Conservation (phyloP, 2,797 vertebrate species). For the Acipenser transmontanus region DNA sequence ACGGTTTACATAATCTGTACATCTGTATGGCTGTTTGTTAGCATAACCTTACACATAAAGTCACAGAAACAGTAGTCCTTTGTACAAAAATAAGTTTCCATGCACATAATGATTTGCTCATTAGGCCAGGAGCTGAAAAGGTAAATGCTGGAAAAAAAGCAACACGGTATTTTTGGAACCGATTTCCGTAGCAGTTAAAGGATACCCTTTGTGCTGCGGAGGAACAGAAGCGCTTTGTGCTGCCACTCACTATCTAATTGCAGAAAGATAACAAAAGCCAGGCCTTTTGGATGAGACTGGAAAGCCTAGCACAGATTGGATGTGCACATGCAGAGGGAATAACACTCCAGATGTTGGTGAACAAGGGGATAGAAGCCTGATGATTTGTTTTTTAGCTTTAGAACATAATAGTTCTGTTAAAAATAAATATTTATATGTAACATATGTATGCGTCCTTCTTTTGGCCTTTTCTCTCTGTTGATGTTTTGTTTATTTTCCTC, state of each 20-base stretch:
- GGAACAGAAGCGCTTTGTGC: background rate
- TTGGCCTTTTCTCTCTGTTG: too few relatives aligned
- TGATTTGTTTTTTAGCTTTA: too few relatives aligned
- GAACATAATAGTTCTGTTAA: too few relatives aligned
- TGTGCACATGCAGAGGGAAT: background rate
- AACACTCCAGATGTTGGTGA: background rate
- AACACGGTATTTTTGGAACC: background rate
- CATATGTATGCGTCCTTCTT: too few relatives aligned
- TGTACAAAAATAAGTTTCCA: background rate
- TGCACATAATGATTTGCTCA: background rate
- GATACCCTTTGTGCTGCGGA: background rate
- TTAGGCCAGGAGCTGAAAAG: background rate
- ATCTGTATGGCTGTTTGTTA: background rate
- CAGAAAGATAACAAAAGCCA: background rate
- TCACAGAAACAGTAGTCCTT: conserved; percentile 1
- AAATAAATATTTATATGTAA: too few relatives aligned
- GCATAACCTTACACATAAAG: background rate
- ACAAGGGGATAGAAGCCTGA: background rate
- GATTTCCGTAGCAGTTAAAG: background rate
- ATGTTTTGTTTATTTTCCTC: too few relatives aligned
- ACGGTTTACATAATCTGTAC: background rate
- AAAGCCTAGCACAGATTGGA: background rate
- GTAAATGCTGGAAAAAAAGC: background rate
- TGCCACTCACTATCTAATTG: background rate
- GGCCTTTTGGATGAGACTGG: background rate